Base-by-base conservation (phyloP, 2,113 vertebrate genomes). In the Carassius auratus region DNA sequence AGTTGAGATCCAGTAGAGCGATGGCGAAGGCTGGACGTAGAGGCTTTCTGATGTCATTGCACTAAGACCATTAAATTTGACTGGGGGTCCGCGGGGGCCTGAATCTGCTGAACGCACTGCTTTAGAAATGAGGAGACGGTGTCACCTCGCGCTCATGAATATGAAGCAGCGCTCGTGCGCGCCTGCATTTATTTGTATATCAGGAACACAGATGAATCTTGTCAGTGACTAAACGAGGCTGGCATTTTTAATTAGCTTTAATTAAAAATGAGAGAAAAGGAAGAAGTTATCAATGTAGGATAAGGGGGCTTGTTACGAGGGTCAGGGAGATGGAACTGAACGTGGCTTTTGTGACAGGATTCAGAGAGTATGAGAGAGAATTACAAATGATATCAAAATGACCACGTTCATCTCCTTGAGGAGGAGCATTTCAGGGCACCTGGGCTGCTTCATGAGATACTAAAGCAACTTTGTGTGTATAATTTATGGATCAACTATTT, bases 201-300 rank as follows among this genome's bases (percentile, higher is more conserved):
- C 96, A 95, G 94, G 97, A 97, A 98, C 97, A 97, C 97, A 98
- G 97, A 99, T 97, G 96, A 98, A 97, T 98, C 97, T 97, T 98
- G 97, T 97, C 97, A 97, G 96, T 93, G 92, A 95, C 96, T 97
- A 98, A 98, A 97, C 97, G 96, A 97, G 96, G 93, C 91, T 96
- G 96, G 97, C 96, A 97, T 97, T 96, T 97, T 97, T 96, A 96
- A 97, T 97, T 97, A 96, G 95, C 95, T 94, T 96, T 97, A 96
- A 97, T 93, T 94, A 93, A 92, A 93, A 91, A 90, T 90, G 88
- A 88, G 66, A 86, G 88, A 93, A 91, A 87, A 84, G 86, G 87
- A 92, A 90, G 90, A 91, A 93, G 89, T 93, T 92, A 92, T 93
- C 91, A 90, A 89, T 87, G 86, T 85, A 90, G 85, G 86, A 59